phyloP scores from a whole-genome alignment of 2,797 vertebrate genomes.

The Lates japonicus region DNA sequence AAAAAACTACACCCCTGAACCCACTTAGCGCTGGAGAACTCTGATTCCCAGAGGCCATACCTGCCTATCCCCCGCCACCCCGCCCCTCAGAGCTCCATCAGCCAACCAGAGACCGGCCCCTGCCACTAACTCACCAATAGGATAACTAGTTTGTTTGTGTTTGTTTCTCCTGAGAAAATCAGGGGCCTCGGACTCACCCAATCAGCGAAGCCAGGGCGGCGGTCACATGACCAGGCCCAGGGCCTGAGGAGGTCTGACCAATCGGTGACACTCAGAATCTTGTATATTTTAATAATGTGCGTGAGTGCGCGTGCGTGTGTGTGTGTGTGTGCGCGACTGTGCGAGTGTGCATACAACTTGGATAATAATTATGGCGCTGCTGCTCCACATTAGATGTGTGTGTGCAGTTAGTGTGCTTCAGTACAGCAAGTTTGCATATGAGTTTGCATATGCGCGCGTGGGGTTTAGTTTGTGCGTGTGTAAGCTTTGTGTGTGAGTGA shows the following conservation, averaged over 20 bases:
- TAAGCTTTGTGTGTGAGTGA: constrained; percentile 65
- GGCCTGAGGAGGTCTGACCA: constrained; percentile 76
- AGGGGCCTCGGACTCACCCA: constrained; percentile 78
- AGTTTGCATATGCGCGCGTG: constrained; percentile 64
- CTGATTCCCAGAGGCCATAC: constrained; percentile 68
- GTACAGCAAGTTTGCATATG: constrained; percentile 69
- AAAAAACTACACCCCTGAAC: constrained; percentile 43
- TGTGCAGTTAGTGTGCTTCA: constrained; percentile 77
- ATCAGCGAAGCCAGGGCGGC: constrained; percentile 63
- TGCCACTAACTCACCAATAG: constrained; percentile 81
- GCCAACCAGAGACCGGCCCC: constrained; percentile 77
- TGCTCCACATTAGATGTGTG: constrained; percentile 78
- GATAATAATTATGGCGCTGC: constrained; percentile 83
- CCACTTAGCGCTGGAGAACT: constrained; percentile 67
- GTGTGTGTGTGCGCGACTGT: constrained; percentile 24
- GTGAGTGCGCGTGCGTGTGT: constrained; percentile 56
- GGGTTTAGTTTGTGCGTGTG: constrained; percentile 57
- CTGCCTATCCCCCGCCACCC: constrained; percentile 59
- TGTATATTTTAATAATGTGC: constrained; percentile 88
- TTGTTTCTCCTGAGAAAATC: constrained; percentile 72
- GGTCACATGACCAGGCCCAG: constrained; percentile 66
- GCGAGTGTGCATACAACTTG: constrained; percentile 74
- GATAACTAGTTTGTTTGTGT: constrained; percentile 81
- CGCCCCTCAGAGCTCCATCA: constrained; percentile 60
- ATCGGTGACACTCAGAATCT: constrained; percentile 85